Percentiles rank a stretch among this genome's conserved stretches.
Conservation (phyloP, 2,113 vertebrate species). For the Chionis minor region DNA sequence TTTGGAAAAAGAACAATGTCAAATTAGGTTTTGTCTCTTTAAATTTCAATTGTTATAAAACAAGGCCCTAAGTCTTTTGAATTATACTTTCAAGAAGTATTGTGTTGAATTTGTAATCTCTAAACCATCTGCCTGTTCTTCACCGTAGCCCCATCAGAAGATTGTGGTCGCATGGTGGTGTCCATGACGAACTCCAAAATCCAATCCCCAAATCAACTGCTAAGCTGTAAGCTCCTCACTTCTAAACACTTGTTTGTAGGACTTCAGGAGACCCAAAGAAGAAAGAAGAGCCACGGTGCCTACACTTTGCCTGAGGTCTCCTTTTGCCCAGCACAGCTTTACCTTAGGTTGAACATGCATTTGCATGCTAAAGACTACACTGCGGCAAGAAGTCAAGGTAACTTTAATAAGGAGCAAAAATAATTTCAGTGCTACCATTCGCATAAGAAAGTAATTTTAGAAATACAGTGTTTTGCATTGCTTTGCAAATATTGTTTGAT, state of each 20-base stretch:
- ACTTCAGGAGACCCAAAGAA: not conserved
- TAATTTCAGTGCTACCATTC: not conserved
- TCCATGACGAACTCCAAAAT: not conserved
- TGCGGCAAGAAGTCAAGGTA: not conserved
- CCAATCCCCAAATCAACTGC: not conserved
- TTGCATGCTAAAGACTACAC: not conserved
- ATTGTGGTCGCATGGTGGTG: not conserved
- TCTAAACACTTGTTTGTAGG: not conserved
- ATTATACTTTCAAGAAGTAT: not conserved
- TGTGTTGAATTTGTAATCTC: not conserved
- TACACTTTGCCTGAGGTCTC: not conserved
- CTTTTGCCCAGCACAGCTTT: not conserved
- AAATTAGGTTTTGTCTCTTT: constrained; percentile 47
- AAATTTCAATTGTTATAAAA: constrained; percentile 28
- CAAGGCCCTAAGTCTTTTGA: not conserved
- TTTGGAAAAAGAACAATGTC: constrained; percentile 34
- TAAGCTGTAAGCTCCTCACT: not conserved
- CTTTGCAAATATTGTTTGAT: not conserved
- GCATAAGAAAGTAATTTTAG: not conserved
- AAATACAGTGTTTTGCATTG: not conserved
- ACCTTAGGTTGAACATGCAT: not conserved
- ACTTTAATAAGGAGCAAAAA: not conserved
- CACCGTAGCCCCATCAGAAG: not conserved
- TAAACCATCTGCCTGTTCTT: not conserved
- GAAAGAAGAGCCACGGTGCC: not conserved